phyloP scores from a whole-genome alignment of 2,113 vertebrate genomes.

The Petromus typicus region DNA sequence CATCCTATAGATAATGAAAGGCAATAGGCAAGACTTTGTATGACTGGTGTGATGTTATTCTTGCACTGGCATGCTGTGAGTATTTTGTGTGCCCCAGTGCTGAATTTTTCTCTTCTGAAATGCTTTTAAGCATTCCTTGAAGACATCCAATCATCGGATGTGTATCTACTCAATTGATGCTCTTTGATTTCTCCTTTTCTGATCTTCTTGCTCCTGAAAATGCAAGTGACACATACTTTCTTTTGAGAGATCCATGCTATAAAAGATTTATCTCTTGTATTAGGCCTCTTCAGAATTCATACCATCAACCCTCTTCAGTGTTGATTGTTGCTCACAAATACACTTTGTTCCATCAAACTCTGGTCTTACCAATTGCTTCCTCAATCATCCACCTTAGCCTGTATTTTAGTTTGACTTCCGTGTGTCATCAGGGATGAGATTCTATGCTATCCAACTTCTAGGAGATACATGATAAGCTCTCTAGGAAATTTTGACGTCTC shows the following conservation, averaged over 20 bases:
- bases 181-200: not conserved
- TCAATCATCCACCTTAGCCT: not conserved
- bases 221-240: not conserved
- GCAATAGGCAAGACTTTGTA: not conserved
- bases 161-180: not conserved
- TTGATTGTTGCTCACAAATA: slow-evolving; percentile 17
- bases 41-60: not conserved
- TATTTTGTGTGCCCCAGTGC: not conserved
- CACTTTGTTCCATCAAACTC: not conserved
- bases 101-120: not conserved
- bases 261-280: not conserved
- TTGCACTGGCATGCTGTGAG: not conserved
- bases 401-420: slow-evolving; percentile 1
- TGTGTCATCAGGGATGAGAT: not conserved
- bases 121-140: not conserved
- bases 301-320: not conserved
- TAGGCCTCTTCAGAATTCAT: not conserved
- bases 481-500: not conserved
- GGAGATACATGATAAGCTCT: not conserved
- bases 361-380: not conserved
- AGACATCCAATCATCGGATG: not conserved
- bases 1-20: not conserved
- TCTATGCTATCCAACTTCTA: not conserved
- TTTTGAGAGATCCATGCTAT: not conserved
- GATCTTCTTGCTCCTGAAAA: not conserved